Conservation (phyloP, 35 echinoderm and acorn worm genomes). For the Apostichopus parvimensis region DNA sequence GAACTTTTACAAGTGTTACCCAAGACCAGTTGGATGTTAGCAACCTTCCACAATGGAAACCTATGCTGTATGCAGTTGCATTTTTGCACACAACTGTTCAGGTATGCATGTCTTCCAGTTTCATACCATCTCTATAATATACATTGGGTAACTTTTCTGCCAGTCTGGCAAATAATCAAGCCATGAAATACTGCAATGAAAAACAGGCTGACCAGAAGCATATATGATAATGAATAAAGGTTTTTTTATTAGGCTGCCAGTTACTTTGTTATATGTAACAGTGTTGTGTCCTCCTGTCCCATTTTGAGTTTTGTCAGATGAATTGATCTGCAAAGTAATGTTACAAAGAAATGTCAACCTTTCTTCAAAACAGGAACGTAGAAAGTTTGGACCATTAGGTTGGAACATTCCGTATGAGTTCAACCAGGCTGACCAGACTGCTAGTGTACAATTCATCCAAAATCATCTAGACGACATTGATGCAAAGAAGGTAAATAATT, state of each 20-base stretch:
- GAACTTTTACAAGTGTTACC: conserved; percentile 89
- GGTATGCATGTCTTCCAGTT: conserved; percentile 29
- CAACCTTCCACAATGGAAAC: conserved; percentile 96
- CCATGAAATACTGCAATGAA: too few relatives aligned
- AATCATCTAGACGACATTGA: conserved; percentile 99
- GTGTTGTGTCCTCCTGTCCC: too few relatives aligned
- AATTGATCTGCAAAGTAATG: too few relatives aligned
- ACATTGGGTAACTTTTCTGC: too few relatives aligned
- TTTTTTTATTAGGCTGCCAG: background rate
- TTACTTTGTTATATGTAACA: too few relatives aligned
- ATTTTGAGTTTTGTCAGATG: too few relatives aligned
- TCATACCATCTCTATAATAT: too few relatives aligned
- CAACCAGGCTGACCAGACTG: conserved; percentile 97
- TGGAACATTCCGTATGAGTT: conserved; percentile 82
- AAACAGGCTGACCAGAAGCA: too few relatives aligned
- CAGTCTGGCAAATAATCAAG: too few relatives aligned
- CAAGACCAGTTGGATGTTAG: conserved; percentile 97
- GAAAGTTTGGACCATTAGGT: conserved; percentile 98
- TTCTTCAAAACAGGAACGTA: conserved; percentile 62
- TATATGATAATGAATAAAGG: too few relatives aligned
- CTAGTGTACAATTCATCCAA: conserved; percentile 99
- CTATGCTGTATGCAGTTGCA: conserved; percentile 92
- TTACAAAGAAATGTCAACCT: too few relatives aligned
- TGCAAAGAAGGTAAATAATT: conserved; percentile 85
- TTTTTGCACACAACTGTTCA: conserved; percentile 97